Evolutionary conservation across 1,140 invertebrate species (phyloP), one percentile per base, ranked within the genome.

Genomic region (Caenorhabditis briggsae): DNA sequence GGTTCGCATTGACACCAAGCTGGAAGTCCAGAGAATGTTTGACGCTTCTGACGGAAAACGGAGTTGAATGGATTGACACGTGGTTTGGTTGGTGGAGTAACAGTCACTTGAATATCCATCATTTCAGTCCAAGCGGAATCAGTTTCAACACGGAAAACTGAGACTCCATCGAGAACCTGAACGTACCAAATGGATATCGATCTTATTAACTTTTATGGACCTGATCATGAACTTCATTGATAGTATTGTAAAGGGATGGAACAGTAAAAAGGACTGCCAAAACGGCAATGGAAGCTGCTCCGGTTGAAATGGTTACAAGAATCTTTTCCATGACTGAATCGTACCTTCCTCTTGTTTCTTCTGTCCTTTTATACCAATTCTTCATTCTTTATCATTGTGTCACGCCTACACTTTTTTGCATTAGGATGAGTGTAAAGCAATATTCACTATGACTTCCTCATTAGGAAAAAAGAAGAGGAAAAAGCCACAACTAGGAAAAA

Each of bases 201-300:
- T 46, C 9, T 14, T 14, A 78, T 18, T 43, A 6, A 3, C 20
- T 25, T 58, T 43, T 2, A 43, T 33, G 85, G 16, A 89, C 88
- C 70, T 89, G 88, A 86, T 89, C 88, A 78, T 89, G 88, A 41
- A 89, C 48, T 53, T 89, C 88, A 85, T 89, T 89, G 61, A 89
- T 89, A 41, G 82, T 84, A 58, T 86, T 84, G 85, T 89, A 89
- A 43, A 89, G 88, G n/a, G 70, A 78, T 78, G 70, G 70, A 78
- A 78, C 70, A 78, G 70, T 78, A 20, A 78, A 78, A 53, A 78
- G 43, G 23, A 78, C 70, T 50, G 70, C 70, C 70, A 78, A 78
- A 78, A 78, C n/a, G 18, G 70, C 70, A 50, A 78, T 78, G 18
- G 70, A 50, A 23, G 70, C 70, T 23, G 70, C 70, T 50, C 70